Evolutionary conservation across 2,888 invertebrate genomes (phyloP).

Genomic region (Orthonychiurus folsomi): DNA sequence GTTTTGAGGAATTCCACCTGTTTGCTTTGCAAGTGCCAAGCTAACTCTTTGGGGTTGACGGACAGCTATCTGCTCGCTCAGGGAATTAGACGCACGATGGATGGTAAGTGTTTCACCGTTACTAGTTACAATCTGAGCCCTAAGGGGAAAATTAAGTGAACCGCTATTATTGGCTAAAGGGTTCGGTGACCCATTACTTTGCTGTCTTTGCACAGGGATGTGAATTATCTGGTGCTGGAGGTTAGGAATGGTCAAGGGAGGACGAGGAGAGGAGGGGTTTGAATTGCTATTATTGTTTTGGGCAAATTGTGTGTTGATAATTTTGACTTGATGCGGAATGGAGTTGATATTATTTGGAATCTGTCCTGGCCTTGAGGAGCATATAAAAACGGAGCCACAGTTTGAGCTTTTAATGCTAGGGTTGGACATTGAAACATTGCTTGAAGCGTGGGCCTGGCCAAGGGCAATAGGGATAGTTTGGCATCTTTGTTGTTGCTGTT

Average conservation of each 20-base stretch:
- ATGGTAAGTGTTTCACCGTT: slow-evolving; percentile 40
- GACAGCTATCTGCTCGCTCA: not conserved
- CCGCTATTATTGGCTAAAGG: not conserved
- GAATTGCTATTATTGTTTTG: slow-evolving; percentile 10
- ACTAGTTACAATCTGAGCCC: slow-evolving; percentile 39
- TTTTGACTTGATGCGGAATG: slow-evolving; percentile 7
- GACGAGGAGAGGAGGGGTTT: slow-evolving; percentile 8
- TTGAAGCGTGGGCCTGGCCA: not conserved
- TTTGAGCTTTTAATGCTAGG: not conserved
- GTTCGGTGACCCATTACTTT: not conserved
- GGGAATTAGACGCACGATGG: slow-evolving; percentile 30
- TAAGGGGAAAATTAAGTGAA: slow-evolving; percentile 26
- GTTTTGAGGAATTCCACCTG: not conserved
- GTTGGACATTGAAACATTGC: not conserved
- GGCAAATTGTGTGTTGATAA: slow-evolving; percentile 17
- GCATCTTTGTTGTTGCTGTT: slow-evolving; percentile 12
- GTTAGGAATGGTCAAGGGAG: slow-evolving; percentile 14
- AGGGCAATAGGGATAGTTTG: slow-evolving; percentile 5
- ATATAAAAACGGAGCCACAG: not conserved
- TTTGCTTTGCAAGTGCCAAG: not conserved
- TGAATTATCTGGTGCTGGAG: not conserved
- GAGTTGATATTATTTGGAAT: not conserved
- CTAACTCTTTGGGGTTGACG: not conserved
- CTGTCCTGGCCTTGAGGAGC: not conserved
- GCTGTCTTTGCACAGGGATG: slow-evolving; percentile 5